phyloP scores from a whole-genome alignment of 2,888 invertebrate genomes.

The Stomorhina lunata region DNA sequence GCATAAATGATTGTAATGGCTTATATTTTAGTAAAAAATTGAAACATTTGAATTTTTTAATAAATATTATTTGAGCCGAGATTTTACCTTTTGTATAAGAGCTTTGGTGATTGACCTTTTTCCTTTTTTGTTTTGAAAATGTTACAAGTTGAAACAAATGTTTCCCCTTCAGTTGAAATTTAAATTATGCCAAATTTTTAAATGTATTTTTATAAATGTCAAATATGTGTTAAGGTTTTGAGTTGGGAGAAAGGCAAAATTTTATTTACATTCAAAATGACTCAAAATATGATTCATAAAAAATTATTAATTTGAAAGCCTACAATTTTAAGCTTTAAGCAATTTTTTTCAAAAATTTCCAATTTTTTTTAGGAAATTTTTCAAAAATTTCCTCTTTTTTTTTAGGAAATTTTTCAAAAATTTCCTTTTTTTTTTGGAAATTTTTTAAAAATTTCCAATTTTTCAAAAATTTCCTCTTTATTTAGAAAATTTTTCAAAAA shows the following conservation, averaged over 20 bases:
- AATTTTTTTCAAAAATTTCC: no score
- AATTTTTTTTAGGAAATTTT: no score
- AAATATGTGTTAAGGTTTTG: neutral
- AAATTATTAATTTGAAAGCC: no score
- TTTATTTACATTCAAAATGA: slow-evolving; percentile 19
- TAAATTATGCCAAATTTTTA: neutral
- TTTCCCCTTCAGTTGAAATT: neutral
- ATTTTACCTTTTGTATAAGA: neutral
- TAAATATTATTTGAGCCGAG: neutral
- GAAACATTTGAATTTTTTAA: neutral
- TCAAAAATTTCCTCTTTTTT: no score
- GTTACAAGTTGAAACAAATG: neutral
- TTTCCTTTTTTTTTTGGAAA: no score
- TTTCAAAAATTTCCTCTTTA: no score
- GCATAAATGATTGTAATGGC: neutral
- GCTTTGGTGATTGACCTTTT: slow-evolving; percentile 13
- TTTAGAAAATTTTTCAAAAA: no score
- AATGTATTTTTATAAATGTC: neutral
- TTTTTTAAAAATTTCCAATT: no score
- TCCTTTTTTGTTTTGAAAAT: neutral
- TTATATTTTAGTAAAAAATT: neutral
- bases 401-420: no score
- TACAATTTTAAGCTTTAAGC: no score
- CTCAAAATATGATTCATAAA: slow-evolving; percentile 21
- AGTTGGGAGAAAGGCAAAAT: neutral